Evolutionary conservation across 2,113 vertebrate species (phyloP).

Genomic region (Labeo rohita): DNA sequence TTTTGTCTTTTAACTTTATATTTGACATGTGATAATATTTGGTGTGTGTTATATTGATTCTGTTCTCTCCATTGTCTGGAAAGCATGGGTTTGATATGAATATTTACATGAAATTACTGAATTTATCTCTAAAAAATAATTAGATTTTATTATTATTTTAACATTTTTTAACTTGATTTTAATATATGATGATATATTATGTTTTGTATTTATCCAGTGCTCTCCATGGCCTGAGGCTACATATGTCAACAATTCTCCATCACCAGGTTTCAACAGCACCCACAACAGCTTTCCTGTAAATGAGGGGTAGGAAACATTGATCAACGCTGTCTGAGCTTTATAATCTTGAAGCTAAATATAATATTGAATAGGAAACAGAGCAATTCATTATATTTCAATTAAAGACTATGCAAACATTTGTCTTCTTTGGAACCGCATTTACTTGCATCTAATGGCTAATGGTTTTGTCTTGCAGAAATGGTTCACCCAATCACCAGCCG

Average conservation of each 20-base stretch:
- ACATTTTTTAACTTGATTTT: background rate
- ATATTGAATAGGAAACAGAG: background rate
- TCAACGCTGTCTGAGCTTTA: background rate
- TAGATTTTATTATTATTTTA: background rate
- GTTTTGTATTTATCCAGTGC: conserved; percentile 75
- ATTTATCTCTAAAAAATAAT: background rate
- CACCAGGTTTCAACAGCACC: conserved; percentile 90
- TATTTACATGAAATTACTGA: background rate
- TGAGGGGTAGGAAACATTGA: conserved; percentile 81
- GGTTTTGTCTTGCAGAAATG: conserved; percentile 78
- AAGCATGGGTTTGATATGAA: background rate
- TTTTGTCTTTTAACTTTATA: background rate
- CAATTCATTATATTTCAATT: background rate
- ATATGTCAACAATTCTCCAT: conserved; percentile 88
- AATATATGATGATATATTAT: background rate
- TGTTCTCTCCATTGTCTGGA: background rate
- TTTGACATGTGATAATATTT: background rate
- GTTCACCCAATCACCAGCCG: conserved; percentile 87
- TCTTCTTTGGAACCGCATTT: background rate
- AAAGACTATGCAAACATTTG: too few species aligned
- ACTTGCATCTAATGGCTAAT: background rate
- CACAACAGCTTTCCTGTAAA: conserved; percentile 88
- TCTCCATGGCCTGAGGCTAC: conserved; percentile 95
- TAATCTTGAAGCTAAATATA: background rate
- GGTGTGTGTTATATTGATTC: background rate